Conservation (phyloP, 2,888 invertebrate genomes). For the Osmoderma eremita region DNA sequence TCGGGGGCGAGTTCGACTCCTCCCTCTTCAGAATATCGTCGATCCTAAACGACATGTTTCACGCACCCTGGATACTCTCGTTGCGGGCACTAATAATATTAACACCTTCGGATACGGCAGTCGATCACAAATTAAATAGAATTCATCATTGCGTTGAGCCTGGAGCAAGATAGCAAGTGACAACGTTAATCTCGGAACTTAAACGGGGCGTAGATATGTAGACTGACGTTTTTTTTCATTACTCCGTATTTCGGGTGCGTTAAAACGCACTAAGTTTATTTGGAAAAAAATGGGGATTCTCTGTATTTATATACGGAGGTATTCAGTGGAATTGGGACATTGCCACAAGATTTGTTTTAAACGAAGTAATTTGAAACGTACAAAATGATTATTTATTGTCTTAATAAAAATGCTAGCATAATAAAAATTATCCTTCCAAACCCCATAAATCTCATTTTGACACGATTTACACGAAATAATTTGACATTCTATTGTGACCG, state of each 20-base stretch:
- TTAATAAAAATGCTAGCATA: too few relatives aligned
- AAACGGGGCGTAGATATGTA: slow-evolving; percentile 11
- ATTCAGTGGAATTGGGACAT: neutral
- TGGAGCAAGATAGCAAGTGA: slow-evolving; percentile 51
- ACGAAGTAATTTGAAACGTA: too few relatives aligned
- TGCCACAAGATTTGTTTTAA: too few relatives aligned
- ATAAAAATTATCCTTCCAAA: too few relatives aligned
- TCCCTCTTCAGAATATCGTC: slow-evolving; percentile 56
- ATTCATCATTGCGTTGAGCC: slow-evolving; percentile 37
- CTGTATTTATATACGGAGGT: slow-evolving; percentile 17
- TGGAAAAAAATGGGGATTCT: slow-evolving; percentile 18
- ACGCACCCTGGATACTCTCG: neutral
- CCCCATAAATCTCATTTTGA: too few relatives aligned
- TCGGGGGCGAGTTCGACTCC: slow-evolving; percentile 21
- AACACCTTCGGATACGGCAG: slow-evolving; percentile 29
- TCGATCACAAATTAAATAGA: slow-evolving; percentile 46
- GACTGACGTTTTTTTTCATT: slow-evolving; percentile 29
- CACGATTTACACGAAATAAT: too few relatives aligned
- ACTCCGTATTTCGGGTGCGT: slow-evolving; percentile 8
- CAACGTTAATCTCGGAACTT: slow-evolving; percentile 30
- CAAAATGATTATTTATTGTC: too few relatives aligned
- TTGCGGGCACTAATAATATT: neutral
- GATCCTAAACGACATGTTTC: slow-evolving; percentile 56
- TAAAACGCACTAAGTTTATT: slow-evolving; percentile 14
- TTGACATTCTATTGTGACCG: too few relatives aligned